Base-by-base conservation (phyloP, 2,888 invertebrate genomes). In the Drosophila neotestacea region DNA sequence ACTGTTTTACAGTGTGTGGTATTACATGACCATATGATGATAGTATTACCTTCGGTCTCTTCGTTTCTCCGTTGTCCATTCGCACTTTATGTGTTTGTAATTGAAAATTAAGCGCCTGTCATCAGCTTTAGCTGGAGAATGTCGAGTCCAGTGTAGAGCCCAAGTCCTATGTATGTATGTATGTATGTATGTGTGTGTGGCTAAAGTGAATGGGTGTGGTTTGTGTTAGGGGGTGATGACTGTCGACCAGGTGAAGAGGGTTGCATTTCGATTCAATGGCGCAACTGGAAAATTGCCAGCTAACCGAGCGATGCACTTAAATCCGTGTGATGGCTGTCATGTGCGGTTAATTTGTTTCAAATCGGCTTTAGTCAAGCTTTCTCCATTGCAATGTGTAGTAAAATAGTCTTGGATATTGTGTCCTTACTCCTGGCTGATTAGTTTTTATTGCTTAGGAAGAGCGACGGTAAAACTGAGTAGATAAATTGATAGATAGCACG, bases 81-180 rank as follows among this genome's bases (percentile, higher is more conserved):
- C 55, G 70, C 73, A 80, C 76, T 76, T 79, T 81, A 73, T 85
- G 81, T 70, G 77, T 62, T 74, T 66, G 85, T 85, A 85, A 85
- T 85, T 86, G 85, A 85, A 86, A 86, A 85, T 86, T 81, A 86
- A 85, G 85, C 86, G 73, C 68, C 79, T 83, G 81, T 83, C 85
- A 75, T 77, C 81, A 60, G 69, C 30, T 60, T 34, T 32, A 41
- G 56, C 46, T 55, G 55, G 47, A 27, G 41, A 42, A 27, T 27
- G 58, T n/a, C 9, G 41, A 28, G 38, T 27, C 10, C 42, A 41
- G 30, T 38, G 28, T 1, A 16, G 16, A 22, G 22, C 3, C 28
- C 38, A 16, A 58, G 46, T 46, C 16, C 36, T 10, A 47, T 28
- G 67, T 10, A 13, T 50, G 48, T 41, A 16, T 16, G 44, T 10